Evolutionary conservation across 2,113 vertebrate genomes (phyloP).

Genomic region (Dermatemys mawii): DNA sequence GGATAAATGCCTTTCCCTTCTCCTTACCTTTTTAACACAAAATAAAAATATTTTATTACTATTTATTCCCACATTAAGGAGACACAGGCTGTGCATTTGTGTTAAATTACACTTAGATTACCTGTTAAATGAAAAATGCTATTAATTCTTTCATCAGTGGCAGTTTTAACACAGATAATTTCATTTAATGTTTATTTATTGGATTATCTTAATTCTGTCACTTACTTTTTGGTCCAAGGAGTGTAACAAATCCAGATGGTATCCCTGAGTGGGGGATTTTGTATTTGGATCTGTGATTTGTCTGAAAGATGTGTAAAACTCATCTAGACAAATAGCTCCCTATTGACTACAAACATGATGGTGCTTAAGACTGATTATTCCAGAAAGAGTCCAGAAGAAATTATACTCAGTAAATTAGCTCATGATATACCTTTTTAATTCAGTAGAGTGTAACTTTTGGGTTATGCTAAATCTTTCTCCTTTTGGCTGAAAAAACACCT

Average conservation of each 20-base stretch:
- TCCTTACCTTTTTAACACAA: neutral
- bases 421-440: neutral
- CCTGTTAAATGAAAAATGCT: neutral
- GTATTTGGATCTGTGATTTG: neutral
- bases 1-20: neutral
- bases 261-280: neutral
- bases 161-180: too few species aligned
- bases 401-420: neutral
- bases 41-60: neutral
- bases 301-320: neutral
- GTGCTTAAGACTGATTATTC: conserved; percentile 3
- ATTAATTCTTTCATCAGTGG: neutral
- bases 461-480: neutral
- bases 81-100: neutral
- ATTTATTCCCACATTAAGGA: neutral
- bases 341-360: neutral
- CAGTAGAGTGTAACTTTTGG: neutral
- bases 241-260: neutral
- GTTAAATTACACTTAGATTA: neutral
- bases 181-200: neutral
- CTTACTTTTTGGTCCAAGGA: neutral
- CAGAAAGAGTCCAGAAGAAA: neutral
- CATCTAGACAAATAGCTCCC: neutral
- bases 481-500: neutral
- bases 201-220: neutral